Base-by-base conservation (phyloP, 2,797 vertebrate species). In the Ispidina picta region DNA sequence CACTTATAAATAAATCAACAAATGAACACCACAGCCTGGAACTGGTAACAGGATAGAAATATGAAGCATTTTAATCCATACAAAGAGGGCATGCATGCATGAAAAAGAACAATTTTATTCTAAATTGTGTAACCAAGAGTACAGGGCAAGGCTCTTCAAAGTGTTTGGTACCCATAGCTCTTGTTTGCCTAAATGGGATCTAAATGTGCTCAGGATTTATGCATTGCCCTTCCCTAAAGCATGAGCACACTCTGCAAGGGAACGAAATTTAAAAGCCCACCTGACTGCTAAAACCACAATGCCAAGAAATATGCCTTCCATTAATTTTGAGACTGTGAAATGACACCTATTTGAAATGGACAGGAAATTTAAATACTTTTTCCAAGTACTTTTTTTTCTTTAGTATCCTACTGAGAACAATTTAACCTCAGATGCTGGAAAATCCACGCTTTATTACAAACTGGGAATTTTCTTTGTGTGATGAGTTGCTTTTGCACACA, bases 361-460 rank as follows among this genome's bases (percentile, higher is more conserved):
- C 93, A 96, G 96, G 94, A 97, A 96, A 97, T 97, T 96, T 94
- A 95, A 95, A 95, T 80, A 80, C 62, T 86, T 96, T 92, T 96
- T 96, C 89, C 93, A 95, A 86, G 41, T 49, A 74, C 56, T 93
- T 64, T 63, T 64, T 92, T 90, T 69, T 11, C 29, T 90, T 95
- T 93, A 89, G 54, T 94, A 85, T 93, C 46, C 96, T 92, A 94
- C 52, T 22, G 96, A 97, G 96, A 96, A 90, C 93, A 94, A 95
- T 97, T 96, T 92, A 93, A 88, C 58, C 70, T 86, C 73, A 86
- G 83, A 96, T 64, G 75, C 70, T 97, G 92, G 95, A 96, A 96
- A 97, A 94, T 81, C 89, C 92, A 82, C 78, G 91, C 90, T 87
- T 94, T 92, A 96, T 96, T 95, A 88, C 92, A 93, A 92, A 65